A percentile compares a stretch with the other conserved stretches of the same genome.
Evolutionary conservation across 2,888 invertebrate genomes (phyloP).

Genomic region (Sphaerophoria taeniata): DNA sequence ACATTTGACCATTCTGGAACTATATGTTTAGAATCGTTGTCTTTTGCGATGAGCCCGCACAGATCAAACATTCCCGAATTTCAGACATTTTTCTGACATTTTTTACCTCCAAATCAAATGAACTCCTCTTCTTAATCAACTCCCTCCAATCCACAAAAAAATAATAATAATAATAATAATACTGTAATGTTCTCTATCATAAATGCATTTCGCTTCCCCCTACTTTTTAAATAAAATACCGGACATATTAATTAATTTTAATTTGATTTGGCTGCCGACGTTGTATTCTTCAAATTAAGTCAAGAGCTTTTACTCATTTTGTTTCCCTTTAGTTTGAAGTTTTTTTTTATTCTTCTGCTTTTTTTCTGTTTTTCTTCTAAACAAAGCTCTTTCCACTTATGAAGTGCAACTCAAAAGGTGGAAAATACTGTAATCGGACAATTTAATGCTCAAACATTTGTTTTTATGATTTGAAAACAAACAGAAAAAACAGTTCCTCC

Average conservation of each 20-base stretch:
- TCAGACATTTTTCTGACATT: too few relatives aligned
- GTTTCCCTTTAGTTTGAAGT: not conserved
- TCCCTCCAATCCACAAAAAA: too few relatives aligned
- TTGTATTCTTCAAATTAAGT: conserved; percentile 44
- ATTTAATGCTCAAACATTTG: conserved; percentile 58
- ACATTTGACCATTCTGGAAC: too few relatives aligned
- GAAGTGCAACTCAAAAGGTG: conserved; percentile 51
- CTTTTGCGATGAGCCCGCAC: too few relatives aligned
- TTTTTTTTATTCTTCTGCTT: not conserved
- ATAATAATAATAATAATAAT: too few relatives aligned
- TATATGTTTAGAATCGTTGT: too few relatives aligned
- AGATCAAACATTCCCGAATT: too few relatives aligned
- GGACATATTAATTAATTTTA: conserved; percentile 51
- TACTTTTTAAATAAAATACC: conserved; percentile 23
- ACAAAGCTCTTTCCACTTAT: conserved; percentile 40
- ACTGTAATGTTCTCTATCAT: too few relatives aligned
- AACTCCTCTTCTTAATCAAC: too few relatives aligned
- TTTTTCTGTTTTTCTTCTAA: not conserved
- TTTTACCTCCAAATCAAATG: too few relatives aligned
- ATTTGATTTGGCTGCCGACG: conserved; percentile 32
- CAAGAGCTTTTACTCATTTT: conserved; percentile 16
- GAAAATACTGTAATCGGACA: conserved; percentile 66
- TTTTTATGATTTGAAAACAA: conserved; percentile 37
- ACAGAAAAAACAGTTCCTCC: not conserved
- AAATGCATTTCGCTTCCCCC: not conserved